Base-by-base conservation (phyloP, 2,888 invertebrate genomes). In the Trichopria drosophilae region DNA sequence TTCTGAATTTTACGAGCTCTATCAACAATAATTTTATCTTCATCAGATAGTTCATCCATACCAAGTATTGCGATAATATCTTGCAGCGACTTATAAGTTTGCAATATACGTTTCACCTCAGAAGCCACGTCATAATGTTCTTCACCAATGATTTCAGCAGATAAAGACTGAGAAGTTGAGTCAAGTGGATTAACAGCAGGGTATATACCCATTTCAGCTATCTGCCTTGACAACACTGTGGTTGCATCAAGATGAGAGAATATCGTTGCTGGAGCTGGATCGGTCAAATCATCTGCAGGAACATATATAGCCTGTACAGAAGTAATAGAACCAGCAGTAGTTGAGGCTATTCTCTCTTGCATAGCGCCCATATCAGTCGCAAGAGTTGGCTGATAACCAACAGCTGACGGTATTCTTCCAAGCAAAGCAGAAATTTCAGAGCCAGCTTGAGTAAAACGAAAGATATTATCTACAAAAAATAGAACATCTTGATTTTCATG, bases 261-360 rank as follows among this genome's bases (percentile, higher is more conserved):
- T 13, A 28, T 26, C 3, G 45, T 36, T 15, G 45, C 45, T 6
- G 45, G 45, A 2, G 45, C 24, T 5, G 45, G 45, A 36, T 45
- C 45, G 19, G 45, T 45, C 15, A 45, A 45, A 26, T 45, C 45
- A 26, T 45, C 45, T n/a, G 45, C 45, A 12, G 45, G 45, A 2
- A 45, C 45, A 36, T 45, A 45, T 26, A 45, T 26, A 13, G 45
- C 45, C 20, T 45, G 45, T 2, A 45, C 36, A 24, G 45, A 45
- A 26, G 45, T 45, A 36, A 45, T 45, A 22, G 32, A 32, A 4
- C 41, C 41, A 3, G 2, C 3, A 3, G 2, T 41, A 3, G 41
- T 41, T 7, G 41, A 41, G 6, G 41, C n/a, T n/a, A 41, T 41
- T 3, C 41, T 2, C 13, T 41, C 41, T 26, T 41, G 41, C 16